Conservation (phyloP, 2,888 invertebrate species). For the Philonicus albiceps region DNA sequence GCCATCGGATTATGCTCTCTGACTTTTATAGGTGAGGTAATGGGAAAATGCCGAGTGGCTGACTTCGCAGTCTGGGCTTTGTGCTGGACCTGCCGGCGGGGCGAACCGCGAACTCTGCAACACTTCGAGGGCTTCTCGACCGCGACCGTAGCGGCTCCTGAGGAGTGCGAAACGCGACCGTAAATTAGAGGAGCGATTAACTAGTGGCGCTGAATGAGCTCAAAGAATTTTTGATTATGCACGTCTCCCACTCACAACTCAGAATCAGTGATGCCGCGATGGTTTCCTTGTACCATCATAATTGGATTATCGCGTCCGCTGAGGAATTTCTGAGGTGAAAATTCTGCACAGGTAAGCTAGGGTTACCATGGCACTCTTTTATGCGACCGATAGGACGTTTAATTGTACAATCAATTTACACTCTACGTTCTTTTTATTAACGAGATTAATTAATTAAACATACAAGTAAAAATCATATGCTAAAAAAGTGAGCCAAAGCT, state of each 20-base stretch:
- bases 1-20: background rate
- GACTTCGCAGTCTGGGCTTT: background rate
- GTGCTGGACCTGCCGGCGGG: background rate
- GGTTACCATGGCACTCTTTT: background rate
- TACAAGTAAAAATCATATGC: too few species aligned
- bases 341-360: background rate
- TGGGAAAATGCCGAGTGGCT: constrained; percentile 2
- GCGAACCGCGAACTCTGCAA: background rate
- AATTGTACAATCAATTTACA: background rate
- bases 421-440: background rate
- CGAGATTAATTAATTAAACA: too few species aligned
- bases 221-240: background rate
- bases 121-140: background rate
- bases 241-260: background rate
- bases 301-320: background rate
- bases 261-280: background rate
- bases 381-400: background rate
- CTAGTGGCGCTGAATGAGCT: background rate
- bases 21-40: constrained; percentile 26
- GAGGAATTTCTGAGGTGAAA: background rate
- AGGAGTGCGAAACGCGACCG: background rate
- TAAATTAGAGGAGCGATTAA: background rate
- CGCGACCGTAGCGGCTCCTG: background rate
- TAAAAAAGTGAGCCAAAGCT: too few species aligned
- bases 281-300: background rate